A percentile compares a stretch with the other conserved stretches of the same genome.
Evolutionary conservation across 2,888 invertebrate genomes (phyloP).

Genomic region (Agrilus biguttatus): DNA sequence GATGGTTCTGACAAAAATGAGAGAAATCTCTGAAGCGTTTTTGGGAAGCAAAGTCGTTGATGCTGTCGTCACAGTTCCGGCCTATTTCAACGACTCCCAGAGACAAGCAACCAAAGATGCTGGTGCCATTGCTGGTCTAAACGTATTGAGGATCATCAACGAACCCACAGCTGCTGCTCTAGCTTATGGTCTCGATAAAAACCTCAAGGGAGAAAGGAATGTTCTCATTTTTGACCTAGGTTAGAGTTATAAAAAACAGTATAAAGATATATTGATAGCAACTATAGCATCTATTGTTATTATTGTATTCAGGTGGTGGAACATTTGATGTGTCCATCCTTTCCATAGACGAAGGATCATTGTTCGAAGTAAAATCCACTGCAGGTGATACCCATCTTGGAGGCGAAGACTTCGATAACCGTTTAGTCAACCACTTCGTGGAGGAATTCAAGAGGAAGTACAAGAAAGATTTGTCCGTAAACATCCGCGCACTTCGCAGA

Average conservation of each 20-base stretch:
- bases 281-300: no score
- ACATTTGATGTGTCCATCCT: slow-evolving; percentile 89
- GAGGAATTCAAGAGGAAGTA: slow-evolving; percentile 66
- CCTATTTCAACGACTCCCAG: slow-evolving; percentile 72
- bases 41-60: slow-evolving; percentile 57
- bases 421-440: slow-evolving; percentile 63
- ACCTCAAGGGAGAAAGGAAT: slow-evolving; percentile 57
- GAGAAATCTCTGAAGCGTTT: slow-evolving; percentile 62
- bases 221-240: slow-evolving; percentile 57
- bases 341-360: slow-evolving; percentile 72
- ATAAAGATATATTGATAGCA: no score
- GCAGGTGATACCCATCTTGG: slow-evolving; percentile 72
- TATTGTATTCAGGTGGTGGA: slow-evolving; percentile 56
- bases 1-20: slow-evolving; percentile 77
- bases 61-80: slow-evolving; percentile 73
- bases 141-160: slow-evolving; percentile 79
- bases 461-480: slow-evolving; percentile 51
- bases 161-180: slow-evolving; percentile 82
- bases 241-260: no score
- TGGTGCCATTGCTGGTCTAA: slow-evolving; percentile 69
- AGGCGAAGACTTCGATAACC: slow-evolving; percentile 67
- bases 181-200: slow-evolving; percentile 70
- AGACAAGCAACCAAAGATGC: slow-evolving; percentile 83
- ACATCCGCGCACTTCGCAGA: slow-evolving; percentile 66
- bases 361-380: slow-evolving; percentile 69